Evolutionary conservation across 2,888 invertebrate species (phyloP).

Genomic region (Andrena marginata): DNA sequence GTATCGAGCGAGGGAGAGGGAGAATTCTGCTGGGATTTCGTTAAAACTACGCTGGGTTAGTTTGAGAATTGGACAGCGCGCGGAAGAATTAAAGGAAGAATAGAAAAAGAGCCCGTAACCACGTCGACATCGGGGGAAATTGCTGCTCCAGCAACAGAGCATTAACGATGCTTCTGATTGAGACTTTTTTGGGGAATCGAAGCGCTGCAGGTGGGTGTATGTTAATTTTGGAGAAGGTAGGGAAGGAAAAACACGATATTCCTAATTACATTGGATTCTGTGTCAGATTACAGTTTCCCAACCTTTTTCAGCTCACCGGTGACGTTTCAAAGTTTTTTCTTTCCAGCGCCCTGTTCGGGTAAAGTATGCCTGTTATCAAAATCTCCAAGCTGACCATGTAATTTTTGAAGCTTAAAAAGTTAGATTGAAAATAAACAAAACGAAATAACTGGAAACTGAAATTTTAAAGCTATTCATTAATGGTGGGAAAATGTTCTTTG

Average conservation of each 20-base stretch:
- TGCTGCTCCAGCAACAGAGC: background rate
- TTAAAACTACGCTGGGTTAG: conserved; percentile 8
- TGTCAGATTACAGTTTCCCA: background rate
- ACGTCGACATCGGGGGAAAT: background rate
- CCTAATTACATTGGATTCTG: background rate
- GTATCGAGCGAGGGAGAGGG: background rate
- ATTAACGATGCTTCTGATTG: background rate
- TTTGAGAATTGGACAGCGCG: conserved; percentile 9
- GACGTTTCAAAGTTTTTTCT: too few relatives aligned
- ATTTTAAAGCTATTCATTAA: too few relatives aligned
- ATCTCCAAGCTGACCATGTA: too few relatives aligned
- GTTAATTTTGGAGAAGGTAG: background rate
- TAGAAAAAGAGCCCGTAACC: background rate
- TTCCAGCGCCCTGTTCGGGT: too few relatives aligned
- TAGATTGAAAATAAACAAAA: too few relatives aligned
- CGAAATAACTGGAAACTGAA: too few relatives aligned
- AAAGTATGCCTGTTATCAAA: too few relatives aligned
- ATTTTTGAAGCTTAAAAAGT: too few relatives aligned
- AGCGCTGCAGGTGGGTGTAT: background rate
- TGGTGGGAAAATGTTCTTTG: too few relatives aligned
- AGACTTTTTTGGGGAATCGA: background rate
- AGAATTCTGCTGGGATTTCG: conserved; percentile 21
- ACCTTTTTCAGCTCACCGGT: too few relatives aligned
- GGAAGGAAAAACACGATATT: background rate
- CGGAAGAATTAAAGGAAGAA: background rate